These are phyloP conservation scores for Drosophila asahinai DNA, from an alignment of 1,140 invertebrate genomes.

Conservation along the genomic window DNA sequence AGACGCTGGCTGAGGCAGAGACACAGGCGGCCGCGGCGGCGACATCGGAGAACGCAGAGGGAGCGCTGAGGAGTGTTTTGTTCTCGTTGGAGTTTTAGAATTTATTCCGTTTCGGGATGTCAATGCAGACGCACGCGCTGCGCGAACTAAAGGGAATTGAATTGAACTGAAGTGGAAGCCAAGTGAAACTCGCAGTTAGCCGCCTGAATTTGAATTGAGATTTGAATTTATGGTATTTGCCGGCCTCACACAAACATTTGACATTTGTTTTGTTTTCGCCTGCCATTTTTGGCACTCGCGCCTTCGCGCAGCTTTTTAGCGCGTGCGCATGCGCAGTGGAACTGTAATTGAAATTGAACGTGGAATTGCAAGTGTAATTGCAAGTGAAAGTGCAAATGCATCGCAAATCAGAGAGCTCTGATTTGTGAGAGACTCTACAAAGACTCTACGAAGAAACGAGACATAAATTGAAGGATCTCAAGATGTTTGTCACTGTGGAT, in stretches of 20 bases:
- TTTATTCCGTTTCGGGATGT: constrained; percentile 85
- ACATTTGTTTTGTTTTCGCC: constrained; percentile 43
- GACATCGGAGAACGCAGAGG: constrained; percentile 27
- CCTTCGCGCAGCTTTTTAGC: constrained; percentile 40
- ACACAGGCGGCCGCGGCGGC: constrained; percentile 4
- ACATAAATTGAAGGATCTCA: constrained; percentile 43
- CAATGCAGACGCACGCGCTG: constrained; percentile 81
- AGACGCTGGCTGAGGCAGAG: constrained; percentile 16
- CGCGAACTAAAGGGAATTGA: constrained; percentile 35
- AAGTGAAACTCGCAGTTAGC: constrained; percentile 29
- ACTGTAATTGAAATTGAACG: background rate
- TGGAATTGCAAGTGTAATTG: constrained; percentile 8
- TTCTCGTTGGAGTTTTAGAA: constrained; percentile 83
- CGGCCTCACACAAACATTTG: constrained; percentile 18
- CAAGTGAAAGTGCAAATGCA: constrained; percentile 78
- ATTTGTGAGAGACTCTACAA: constrained; percentile 35
- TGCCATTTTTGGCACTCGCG: constrained; percentile 56
- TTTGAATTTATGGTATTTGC: constrained; percentile 54
- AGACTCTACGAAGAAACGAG: constrained; percentile 3
- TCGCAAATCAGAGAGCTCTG: constrained; percentile 52
- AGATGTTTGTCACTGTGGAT: constrained; percentile 84
- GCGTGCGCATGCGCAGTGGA: constrained; percentile 61
- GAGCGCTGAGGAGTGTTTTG: constrained; percentile 64
- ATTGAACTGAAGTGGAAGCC: background rate
- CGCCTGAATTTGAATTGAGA: constrained; percentile 34